A percentile compares a stretch with the other conserved stretches of the same genome.
phyloP scores from a whole-genome alignment of 2,797 vertebrate species.

The Cacajao melanocephalus region DNA sequence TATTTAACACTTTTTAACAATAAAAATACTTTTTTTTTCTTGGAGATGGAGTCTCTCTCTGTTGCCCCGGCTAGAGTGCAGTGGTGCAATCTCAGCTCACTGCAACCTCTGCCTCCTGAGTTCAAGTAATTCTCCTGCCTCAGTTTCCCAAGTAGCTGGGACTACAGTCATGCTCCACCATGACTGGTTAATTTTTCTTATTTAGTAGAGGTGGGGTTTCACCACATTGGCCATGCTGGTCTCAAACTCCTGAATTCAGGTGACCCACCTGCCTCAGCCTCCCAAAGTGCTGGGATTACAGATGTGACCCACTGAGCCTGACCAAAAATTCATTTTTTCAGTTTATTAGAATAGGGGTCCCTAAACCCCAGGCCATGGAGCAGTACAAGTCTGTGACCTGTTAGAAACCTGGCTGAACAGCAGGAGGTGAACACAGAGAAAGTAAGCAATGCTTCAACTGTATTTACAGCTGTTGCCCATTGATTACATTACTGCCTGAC shows the following conservation, averaged over 20 bases:
- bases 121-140: not conserved
- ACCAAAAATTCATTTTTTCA: not conserved
- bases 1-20: not conserved
- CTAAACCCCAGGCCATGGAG: not conserved
- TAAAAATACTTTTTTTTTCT: not conserved
- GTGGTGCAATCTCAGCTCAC: not conserved
- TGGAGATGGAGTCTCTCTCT: not conserved
- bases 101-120: not conserved
- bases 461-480: not conserved
- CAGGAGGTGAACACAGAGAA: not conserved
- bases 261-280: not conserved
- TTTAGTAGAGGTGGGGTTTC: not conserved
- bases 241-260: not conserved
- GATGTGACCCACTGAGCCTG: accelerated
- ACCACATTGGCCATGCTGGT: not conserved
- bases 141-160: not conserved
- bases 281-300: not conserved
- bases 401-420: not conserved
- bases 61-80: not conserved
- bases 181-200: not conserved
- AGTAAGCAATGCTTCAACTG: not conserved
- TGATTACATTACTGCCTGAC: not conserved
- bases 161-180: not conserved
- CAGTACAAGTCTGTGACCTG: not conserved
- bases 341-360: not conserved